Evolutionary conservation across 2,113 vertebrate genomes (phyloP).

Genomic region (Daphoenositta chrysoptera): DNA sequence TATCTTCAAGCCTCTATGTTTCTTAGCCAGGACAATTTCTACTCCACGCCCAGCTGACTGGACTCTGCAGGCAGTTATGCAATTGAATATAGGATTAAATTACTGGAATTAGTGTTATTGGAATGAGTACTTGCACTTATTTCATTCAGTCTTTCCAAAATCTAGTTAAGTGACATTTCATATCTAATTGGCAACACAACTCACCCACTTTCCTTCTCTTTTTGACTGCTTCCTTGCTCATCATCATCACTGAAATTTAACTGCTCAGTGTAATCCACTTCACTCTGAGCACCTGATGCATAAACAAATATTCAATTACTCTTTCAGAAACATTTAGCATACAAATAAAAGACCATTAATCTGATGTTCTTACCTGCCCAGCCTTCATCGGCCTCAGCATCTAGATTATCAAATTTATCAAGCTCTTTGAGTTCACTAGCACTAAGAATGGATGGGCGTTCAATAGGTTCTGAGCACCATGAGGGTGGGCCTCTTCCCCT

Average conservation of each 20-base stretch:
- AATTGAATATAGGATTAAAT: not conserved
- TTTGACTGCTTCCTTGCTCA: slow-evolving; percentile 87
- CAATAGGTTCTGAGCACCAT: slow-evolving; percentile 84
- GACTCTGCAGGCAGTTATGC: not conserved
- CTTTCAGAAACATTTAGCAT: not conserved
- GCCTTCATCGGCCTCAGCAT: slow-evolving; percentile 95
- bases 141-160: not conserved
- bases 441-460: slow-evolving; percentile 93
- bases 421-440: slow-evolving; percentile 95
- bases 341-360: not conserved
- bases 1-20: not conserved
- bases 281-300: slow-evolving; percentile 91
- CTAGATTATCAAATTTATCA: slow-evolving; percentile 93
- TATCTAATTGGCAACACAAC: not conserved
- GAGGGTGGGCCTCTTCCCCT: slow-evolving; percentile 81
- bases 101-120: not conserved
- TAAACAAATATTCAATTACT: not conserved
- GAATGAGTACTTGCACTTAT: not conserved
- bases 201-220: slow-evolving; percentile 89
- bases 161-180: not conserved
- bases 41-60: not conserved
- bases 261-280: slow-evolving; percentile 98
- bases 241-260: slow-evolving; percentile 98
- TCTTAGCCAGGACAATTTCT: not conserved
- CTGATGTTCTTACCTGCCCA: slow-evolving; percentile 87